phyloP scores from a whole-genome alignment of 2,113 vertebrate genomes.

The Ophthalmolycus amberensis region DNA sequence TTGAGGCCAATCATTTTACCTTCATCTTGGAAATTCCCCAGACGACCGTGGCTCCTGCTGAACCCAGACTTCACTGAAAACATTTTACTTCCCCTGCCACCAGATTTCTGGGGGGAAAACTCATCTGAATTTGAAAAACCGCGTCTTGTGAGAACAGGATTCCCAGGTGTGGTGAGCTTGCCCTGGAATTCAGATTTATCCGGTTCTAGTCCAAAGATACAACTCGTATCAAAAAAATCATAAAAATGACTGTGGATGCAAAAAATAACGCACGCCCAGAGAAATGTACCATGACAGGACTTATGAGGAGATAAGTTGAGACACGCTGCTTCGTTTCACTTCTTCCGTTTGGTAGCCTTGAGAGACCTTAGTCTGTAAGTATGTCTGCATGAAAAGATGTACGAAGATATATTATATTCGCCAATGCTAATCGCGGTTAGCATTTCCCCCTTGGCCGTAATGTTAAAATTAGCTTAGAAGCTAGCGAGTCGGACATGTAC shows the following conservation, averaged over 20 bases:
- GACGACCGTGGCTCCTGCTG: slow-evolving; percentile 50
- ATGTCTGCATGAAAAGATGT: too few relatives aligned
- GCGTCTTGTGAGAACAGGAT: slow-evolving; percentile 50
- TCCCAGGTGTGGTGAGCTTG: slow-evolving; percentile 66
- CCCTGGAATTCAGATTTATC: slow-evolving; percentile 72
- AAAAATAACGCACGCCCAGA: slow-evolving; percentile 14
- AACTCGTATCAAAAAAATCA: slow-evolving; percentile 61
- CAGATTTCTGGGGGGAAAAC: slow-evolving; percentile 45
- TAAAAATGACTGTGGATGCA: slow-evolving; percentile 17
- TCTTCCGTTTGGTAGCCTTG: too few relatives aligned
- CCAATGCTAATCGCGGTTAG: too few relatives aligned
- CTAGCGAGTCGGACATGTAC: too few relatives aligned
- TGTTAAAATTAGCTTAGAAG: too few relatives aligned
- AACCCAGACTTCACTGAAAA: slow-evolving; percentile 58
- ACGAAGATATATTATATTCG: too few relatives aligned
- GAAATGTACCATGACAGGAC: slow-evolving; percentile 12
- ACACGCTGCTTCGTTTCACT: too few relatives aligned
- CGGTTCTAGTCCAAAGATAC: slow-evolving; percentile 48
- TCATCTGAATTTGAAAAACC: slow-evolving; percentile 72
- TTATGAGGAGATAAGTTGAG: slow-evolving; percentile 20
- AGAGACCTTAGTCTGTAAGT: too few relatives aligned
- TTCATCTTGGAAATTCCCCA: slow-evolving; percentile 71
- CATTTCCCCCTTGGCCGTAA: too few relatives aligned
- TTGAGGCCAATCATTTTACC: slow-evolving; percentile 68
- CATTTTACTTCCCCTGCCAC: slow-evolving; percentile 47